Evolutionary conservation across 2,113 vertebrate genomes (phyloP).

Genomic region (Marmota monax): DNA sequence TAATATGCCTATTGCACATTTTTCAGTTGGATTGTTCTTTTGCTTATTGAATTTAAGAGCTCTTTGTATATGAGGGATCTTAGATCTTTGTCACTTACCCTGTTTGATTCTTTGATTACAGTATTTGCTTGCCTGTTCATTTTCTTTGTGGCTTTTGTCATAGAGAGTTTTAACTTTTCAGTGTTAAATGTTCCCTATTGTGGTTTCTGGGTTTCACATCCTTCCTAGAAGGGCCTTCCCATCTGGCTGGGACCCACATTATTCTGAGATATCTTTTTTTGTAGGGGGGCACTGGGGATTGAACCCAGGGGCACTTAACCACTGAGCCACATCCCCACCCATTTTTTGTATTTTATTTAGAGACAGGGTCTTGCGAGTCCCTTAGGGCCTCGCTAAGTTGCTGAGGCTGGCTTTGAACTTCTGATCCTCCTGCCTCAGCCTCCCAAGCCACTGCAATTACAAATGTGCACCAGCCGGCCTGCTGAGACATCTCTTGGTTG

Average conservation of each 20-base stretch:
- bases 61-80: background rate
- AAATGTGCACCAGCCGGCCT: too few relatives aligned
- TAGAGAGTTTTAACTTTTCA: background rate
- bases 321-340: too few relatives aligned
- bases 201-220: background rate
- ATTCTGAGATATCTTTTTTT: background rate
- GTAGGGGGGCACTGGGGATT: too few relatives aligned
- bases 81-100: background rate
- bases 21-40: background rate
- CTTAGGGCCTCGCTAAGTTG: too few relatives aligned
- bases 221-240: background rate
- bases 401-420: too few relatives aligned
- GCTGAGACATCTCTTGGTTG: background rate
- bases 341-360: too few relatives aligned
- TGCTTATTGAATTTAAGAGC: slow-evolving; percentile 40
- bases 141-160: background rate
- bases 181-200: background rate
- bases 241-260: background rate
- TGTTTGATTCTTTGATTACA: background rate
- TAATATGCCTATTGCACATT: too few relatives aligned
- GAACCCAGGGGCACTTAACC: too few relatives aligned
- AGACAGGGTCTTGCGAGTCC: too few relatives aligned
- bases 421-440: too few relatives aligned
- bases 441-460: too few relatives aligned
- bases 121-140: background rate